Percentiles rank a stretch among this genome's conserved stretches.
Evolutionary conservation across 2,888 invertebrate genomes (phyloP).

Genomic region (Anthophora plumipes): DNA sequence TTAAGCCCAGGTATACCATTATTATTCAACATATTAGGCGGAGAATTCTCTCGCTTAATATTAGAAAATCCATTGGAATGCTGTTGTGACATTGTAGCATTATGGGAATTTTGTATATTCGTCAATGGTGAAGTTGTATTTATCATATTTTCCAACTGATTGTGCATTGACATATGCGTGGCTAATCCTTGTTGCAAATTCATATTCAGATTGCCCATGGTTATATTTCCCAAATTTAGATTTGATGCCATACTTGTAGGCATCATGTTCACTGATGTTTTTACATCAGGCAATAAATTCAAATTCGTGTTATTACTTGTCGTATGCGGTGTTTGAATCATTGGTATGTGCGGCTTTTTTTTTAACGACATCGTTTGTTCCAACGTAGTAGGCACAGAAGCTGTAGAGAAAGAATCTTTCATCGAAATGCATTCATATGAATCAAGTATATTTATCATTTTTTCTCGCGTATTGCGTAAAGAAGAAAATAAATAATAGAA

Average conservation of each 20-base stretch:
- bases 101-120: slow-evolving; percentile 80
- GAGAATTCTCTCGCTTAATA: slow-evolving; percentile 85
- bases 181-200: slow-evolving; percentile 76
- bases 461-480: neutral
- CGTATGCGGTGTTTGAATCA: slow-evolving; percentile 74
- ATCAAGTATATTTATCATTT: neutral
- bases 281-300: slow-evolving; percentile 79
- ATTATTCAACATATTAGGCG: slow-evolving; percentile 83
- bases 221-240: slow-evolving; percentile 78
- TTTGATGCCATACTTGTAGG: slow-evolving; percentile 77
- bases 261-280: slow-evolving; percentile 79
- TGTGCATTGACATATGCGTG: slow-evolving; percentile 80
- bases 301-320: slow-evolving; percentile 76
- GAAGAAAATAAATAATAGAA: neutral
- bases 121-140: slow-evolving; percentile 76
- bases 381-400: slow-evolving; percentile 77
- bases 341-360: slow-evolving; percentile 74
- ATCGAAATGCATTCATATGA: neutral
- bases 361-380: slow-evolving; percentile 77
- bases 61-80: slow-evolving; percentile 85
- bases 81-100: slow-evolving; percentile 77
- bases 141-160: slow-evolving; percentile 80
- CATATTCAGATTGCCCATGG: slow-evolving; percentile 78
- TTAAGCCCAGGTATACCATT: slow-evolving; percentile 85
- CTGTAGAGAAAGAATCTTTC: slow-evolving; percentile 61